Evolutionary conservation across 2,888 invertebrate species (phyloP), one percentile per base, ranked within the genome.

Genomic region (Chloroclysta siterata): DNA sequence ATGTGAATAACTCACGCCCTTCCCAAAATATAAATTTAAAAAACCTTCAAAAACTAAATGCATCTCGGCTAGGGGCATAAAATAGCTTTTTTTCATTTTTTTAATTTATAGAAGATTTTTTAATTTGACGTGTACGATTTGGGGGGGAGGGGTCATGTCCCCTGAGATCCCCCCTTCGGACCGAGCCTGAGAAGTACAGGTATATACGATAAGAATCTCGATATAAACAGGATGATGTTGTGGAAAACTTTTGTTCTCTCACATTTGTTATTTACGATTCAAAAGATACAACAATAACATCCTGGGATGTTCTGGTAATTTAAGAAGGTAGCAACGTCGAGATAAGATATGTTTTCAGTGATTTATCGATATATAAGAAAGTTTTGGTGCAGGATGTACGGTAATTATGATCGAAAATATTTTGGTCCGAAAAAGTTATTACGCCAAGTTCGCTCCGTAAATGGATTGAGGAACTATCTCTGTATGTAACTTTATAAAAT

Each of bases 191-290:
- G n/a, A n/a, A n/a, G n/a, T n/a, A 42, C 42, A 42, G 60, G 59
- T 62, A 61, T 63, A 65, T 61, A 69, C 61, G 36, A 74, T 73
- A 81, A 78, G 76, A 77, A 74, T 78, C 75, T 72, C 75, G 83
- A 80, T 82, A 83, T 81, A 87, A 87, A 88, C 85, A 88, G 84
- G 85, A 88, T 84, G 86, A 83, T 82, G 81, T 78, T 75, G 82
- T 72, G 81, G 78, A 80, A 81, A 89, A 89, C 80, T 88, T 89
- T 85, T 80, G 82, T 81, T 81, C 79, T 79, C 78, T 74, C 80
- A 85, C 86, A 87, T 90, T 89, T 87, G 84, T 91, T 90, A 90
- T 87, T 88, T 89, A 88, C 90, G 88, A 82, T 79, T 88, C 82
- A 89, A 84, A 83, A 84, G 84, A 84, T 80, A 75, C 80, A 81